phyloP scores from a whole-genome alignment of 1,140 invertebrate genomes.

The Ladona fulva region DNA sequence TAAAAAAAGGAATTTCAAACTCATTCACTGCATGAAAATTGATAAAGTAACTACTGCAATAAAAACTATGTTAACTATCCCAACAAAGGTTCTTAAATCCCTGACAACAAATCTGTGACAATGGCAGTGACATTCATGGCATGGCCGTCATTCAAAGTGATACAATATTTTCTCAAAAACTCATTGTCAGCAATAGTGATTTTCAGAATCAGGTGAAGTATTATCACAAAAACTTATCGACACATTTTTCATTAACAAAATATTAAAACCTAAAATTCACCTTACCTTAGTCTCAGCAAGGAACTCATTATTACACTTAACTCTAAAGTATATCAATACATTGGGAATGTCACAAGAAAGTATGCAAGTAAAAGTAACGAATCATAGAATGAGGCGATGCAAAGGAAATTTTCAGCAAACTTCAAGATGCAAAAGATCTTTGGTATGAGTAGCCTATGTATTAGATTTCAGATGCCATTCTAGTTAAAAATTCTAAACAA shows the following conservation, averaged over 20 bases:
- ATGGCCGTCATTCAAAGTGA: not conserved
- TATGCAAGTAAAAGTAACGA: not conserved
- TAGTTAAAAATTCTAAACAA: too few relatives aligned
- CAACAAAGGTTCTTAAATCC: too few relatives aligned
- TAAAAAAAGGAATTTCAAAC: too few relatives aligned
- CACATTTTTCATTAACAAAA: too few relatives aligned
- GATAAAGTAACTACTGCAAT: too few relatives aligned
- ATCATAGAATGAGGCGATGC: not conserved
- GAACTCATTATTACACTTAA: not conserved
- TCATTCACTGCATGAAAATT: too few relatives aligned
- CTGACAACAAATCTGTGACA: not conserved
- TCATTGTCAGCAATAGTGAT: too few relatives aligned
- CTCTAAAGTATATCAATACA: not conserved
- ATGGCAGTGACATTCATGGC: not conserved
- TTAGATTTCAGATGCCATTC: not conserved
- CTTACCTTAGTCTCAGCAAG: not conserved
- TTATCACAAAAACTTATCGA: too few relatives aligned
- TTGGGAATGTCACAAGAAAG: not conserved
- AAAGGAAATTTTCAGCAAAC: not conserved
- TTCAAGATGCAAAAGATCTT: constrained; percentile 2
- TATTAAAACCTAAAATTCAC: not conserved
- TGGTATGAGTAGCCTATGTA: not conserved
- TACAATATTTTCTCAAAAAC: too few relatives aligned
- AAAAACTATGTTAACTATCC: too few relatives aligned
- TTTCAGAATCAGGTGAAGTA: too few relatives aligned